Base-by-base conservation (phyloP, 2,888 invertebrate species). In the Callyntrura guangdongensis region DNA sequence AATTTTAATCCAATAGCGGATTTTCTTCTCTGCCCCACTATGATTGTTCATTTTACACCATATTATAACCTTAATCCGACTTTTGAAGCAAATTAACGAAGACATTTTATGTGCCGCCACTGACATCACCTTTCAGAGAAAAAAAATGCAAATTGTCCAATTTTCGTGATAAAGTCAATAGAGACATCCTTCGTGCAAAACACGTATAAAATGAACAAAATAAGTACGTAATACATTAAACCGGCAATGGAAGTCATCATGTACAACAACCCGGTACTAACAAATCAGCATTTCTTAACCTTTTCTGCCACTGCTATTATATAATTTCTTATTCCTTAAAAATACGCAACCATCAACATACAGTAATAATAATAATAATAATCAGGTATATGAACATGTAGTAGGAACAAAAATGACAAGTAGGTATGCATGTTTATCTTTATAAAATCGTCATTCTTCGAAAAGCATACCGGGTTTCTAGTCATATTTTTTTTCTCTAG, bases 91-190 rank as follows among this genome's bases (percentile, higher is more conserved):
- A 69, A 17, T 8, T 27, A 69, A 14, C 6, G 3, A 69, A n/a
- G 45, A 45, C 12, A 69, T 69, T 36, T 45, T 69, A 1, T 36
- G 4, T 69, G 45, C n/a, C n/a, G 36, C n/a, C 6, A 69, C 36
- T 69, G 69, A 69, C 69, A 36, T 69, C n/a, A 69, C 36, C 45
- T 61, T 61, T 61, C 22, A 61, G 9, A 61, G 56, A 56, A 6
- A 59, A n/a, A 59, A 59, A 59, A 59, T 59, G 17, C 17, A 59
- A 6, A 17, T 20, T 61, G 8, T 6, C 11, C 11, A 61, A 61
- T 67, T 27, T 67, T 0, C 27, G 27, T 67, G 0, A 27, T 27
- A 67, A 67, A 67, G 67, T 27, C 25, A 36, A 36, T 27, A 61
- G 2, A 61, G 22, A 11, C 61, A 61, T 11, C 20, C 61, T 61